Evolutionary conservation across 2,888 invertebrate species (phyloP).

Genomic region (Lottia gigantea): DNA sequence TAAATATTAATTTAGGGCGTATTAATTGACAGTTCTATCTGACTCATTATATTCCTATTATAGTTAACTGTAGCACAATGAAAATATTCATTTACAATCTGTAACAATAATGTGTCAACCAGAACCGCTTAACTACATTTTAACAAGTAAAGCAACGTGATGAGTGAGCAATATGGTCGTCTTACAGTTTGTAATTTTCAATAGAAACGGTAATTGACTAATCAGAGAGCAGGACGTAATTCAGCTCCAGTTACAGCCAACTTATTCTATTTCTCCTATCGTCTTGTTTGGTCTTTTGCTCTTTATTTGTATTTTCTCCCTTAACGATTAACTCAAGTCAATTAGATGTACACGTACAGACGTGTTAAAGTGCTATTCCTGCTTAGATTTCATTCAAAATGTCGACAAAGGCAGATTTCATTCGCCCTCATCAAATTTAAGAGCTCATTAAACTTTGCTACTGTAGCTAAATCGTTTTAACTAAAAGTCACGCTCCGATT

Average conservation of each 20-base stretch:
- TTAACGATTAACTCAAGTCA: conserved; percentile 22
- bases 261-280: conserved; percentile 12
- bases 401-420: conserved; percentile 7
- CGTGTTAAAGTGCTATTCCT: conserved; percentile 18
- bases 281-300: conserved; percentile 14
- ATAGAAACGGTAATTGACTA: conserved; percentile 22
- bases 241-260: conserved; percentile 16
- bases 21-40: neutral
- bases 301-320: conserved; percentile 18
- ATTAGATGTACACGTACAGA: conserved; percentile 21
- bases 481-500: neutral
- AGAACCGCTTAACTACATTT: neutral
- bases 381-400: conserved; percentile 4
- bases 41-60: conserved; percentile 7
- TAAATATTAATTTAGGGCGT: conserved; percentile 2
- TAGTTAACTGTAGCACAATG: conserved; percentile 2
- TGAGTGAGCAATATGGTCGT: neutral
- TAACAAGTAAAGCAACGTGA: conserved; percentile 4
- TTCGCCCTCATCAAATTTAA: conserved; percentile 19
- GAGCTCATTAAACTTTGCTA: conserved; percentile 24
- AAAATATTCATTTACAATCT: conserved; percentile 8
- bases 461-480: conserved; percentile 4
- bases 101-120: neutral
- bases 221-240: conserved; percentile 20
- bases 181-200: conserved; percentile 1